phyloP scores from a whole-genome alignment of 2,113 vertebrate species.

The Myrmecophaga tridactyla region DNA sequence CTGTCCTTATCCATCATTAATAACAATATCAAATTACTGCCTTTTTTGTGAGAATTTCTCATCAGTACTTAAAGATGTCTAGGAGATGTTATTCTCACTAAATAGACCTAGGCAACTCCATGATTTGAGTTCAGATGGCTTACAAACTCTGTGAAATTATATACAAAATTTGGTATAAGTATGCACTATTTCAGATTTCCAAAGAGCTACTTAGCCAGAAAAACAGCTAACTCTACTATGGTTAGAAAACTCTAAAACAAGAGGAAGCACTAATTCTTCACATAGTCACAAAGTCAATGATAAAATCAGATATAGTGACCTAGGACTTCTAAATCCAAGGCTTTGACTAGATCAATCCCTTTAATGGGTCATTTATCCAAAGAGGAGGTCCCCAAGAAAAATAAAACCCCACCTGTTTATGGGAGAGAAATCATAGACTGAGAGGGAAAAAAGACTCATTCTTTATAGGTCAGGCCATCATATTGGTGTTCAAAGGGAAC shows the following conservation, averaged over 20 bases:
- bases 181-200: not conserved
- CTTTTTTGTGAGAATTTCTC: slow-evolving; percentile 10
- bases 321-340: slow-evolving; percentile 24
- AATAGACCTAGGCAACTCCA: not conserved
- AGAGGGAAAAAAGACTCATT: not conserved
- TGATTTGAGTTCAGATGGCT: not conserved
- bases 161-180: not conserved
- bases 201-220: not conserved
- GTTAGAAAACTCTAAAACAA: slow-evolving; percentile 37
- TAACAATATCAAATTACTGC: not conserved
- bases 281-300: not conserved
- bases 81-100: not conserved
- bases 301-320: slow-evolving; percentile 1
- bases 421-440: not conserved
- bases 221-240: not conserved
- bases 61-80: not conserved
- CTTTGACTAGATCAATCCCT: not conserved
- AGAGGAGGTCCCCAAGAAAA: slow-evolving; percentile 7
- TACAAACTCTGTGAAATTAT: not conserved
- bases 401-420: slow-evolving; percentile 41
- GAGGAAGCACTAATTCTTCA: slow-evolving; percentile 24
- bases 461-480: not conserved
- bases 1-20: not conserved
- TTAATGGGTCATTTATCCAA: not conserved
- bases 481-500: slow-evolving; percentile 18